Base-by-base conservation (phyloP, 2,113 vertebrate genomes). In the Gymnogyps californianus region DNA sequence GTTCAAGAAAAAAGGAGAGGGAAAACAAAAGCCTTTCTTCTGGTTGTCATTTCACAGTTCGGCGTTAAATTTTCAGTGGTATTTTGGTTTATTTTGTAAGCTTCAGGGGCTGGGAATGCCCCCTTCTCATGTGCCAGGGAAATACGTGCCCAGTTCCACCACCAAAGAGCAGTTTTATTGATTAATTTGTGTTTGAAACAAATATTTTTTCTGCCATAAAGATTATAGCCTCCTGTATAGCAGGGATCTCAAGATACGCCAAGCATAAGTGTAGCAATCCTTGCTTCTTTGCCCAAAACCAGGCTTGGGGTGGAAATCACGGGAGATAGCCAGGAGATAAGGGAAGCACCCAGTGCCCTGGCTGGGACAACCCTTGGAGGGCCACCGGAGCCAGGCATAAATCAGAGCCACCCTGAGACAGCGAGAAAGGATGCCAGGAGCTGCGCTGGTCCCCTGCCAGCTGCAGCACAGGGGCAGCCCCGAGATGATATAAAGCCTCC, bases 21-120 rank as follows among this genome's bases (percentile, higher is more conserved):
- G 65, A 70, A 92, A 97, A 97, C 96, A 98, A 98, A 97, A 97
- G 81, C 42, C 87, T 89, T 93, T 94, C 93, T 95, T 80, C 83
- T 64, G 21, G 61, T 59, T 95, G 93, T 76, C 70, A 66, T 86
- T 83, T 90, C 46, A 67, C 54, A 62, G 74, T 62, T 83, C 34
- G 11, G 77, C 8, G 12, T 90, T 93, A 89, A 83, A 88, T 84
- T 94, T 92, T 95, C 67, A 36, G 72, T 12, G 42, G 77, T 46
- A 61, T 94, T 85, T 83, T 86, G 57, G 96, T 96, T 90, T 94
- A 80, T 88, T 96, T 95, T 26, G 11, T 64, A 40, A 57, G 55
- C 46, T 28, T 89, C 15, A 2, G 84, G 25, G 34, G n/a, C 34
- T 90, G 94, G 81, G 91, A 93, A 89, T 75, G 57, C 77, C 55